Evolutionary conservation across 1,140 invertebrate species (phyloP), one percentile per base, ranked within the genome.

Genomic region (Colletes gigas): DNA sequence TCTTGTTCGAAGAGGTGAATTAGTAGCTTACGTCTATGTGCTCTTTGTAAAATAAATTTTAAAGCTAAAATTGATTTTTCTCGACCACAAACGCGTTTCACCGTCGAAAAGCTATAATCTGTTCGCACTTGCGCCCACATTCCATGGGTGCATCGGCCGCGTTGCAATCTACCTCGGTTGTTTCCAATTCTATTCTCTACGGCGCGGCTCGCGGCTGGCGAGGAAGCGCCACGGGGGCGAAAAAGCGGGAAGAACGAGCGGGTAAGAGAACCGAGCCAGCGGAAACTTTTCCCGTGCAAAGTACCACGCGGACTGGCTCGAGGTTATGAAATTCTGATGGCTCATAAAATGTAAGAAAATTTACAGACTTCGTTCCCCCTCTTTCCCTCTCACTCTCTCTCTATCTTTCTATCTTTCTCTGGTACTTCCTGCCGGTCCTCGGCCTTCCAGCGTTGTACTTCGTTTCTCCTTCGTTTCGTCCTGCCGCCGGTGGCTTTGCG

Each of bases 311-410:
- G 91, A 93, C 93, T 93, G 93, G 92, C 93, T 93, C 91, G 92
- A 92, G 92, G 92, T 93, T 93, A 93, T 93, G 93, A 93, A 93
- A 93, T 93, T 93, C 92, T 93, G 93, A 93, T 93, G 92, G 92
- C 92, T 93, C 93, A 93, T 93, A 93, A 93, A 93, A 93, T 93
- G 92, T 93, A 93, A 93, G 93, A 93, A 93, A 93, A 93, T 93
- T 93, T 93, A 93, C 93, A 93, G 93, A 93, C 92, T 92, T 91
- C 84, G 84, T 86, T 89, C 81, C 83, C 81, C 73, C 73, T 84
- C 82, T 78, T 68, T 68, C 76, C 81, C 67, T 81, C 70, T n/a
- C 77, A 8, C 17, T 39, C 79, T 57, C 71, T 73, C 62, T 19
- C 30, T 15, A 10, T 54, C 55, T 55, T 77, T 44, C 60, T 63